Base-by-base conservation (phyloP, 2,888 invertebrate species). In the Microctonus brassicae region DNA sequence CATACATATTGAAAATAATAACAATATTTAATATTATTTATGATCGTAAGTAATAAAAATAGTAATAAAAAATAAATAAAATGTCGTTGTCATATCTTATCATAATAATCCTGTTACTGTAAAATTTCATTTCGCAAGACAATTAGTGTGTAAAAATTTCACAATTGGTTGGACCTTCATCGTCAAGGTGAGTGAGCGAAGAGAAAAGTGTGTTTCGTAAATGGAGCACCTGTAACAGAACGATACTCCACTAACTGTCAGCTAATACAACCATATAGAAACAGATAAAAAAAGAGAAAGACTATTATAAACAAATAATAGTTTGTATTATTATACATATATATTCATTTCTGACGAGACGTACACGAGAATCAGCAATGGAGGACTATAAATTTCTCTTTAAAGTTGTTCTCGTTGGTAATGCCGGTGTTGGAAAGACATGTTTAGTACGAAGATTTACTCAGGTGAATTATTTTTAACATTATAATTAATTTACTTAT, bases 341-440 rank as follows among this genome's bases (percentile, higher is more conserved):
- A 29, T 26, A 47, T 5, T 69, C 42, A 17, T 55, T 64, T 57
- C 24, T 13, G 24, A 20, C 42, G 24, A 24, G 39, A 57, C 24
- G n/a, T 26, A 63, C 58, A 58, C 72, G 64, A 65, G 66, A 76
- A 70, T 76, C 71, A 73, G 77, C 76, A 75, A 97, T 98, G 98
- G 98, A 98, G 89, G 99, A 99, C 90, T 99, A 98, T 89, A 98
- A 98, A 90, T 99, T 98, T 91, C 91, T 99, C 80, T 99, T 99
- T 88, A 99, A 99, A 94, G 98, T 99, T 81, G 98, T 99, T 77
- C 91, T 99, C 77, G 97, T 99, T 79, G 98, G 98, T 65, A 98
- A 98, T 90, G 98, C 98, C 78, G 98, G 98, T 70, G 98, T 99
- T 77, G 98, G 99, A 24, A 99, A 99, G 89, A 99, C 98, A 66